Evolutionary conservation across 1,140 invertebrate genomes (phyloP).

Genomic region (Sogatella furcifera): DNA sequence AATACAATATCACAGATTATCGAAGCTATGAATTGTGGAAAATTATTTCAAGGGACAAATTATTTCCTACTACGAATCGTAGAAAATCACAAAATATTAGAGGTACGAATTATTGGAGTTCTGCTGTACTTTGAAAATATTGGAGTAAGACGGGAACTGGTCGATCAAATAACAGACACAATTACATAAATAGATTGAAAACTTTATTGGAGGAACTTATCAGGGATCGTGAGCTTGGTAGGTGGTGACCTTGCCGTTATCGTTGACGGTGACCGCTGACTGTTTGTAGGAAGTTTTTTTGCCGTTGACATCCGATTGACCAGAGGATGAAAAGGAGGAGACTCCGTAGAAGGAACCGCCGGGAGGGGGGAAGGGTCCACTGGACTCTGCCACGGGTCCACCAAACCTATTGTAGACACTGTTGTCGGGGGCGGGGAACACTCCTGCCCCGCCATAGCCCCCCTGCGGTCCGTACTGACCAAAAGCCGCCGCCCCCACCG

Average conservation of each 20-base stretch:
- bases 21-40: no score
- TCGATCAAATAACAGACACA: no score
- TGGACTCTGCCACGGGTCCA: constrained; percentile 1
- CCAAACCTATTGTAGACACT: constrained; percentile 42
- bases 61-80: no score
- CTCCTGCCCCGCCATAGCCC: constrained; percentile 26
- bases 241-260: constrained; percentile 54
- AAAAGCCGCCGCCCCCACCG: constrained; percentile 19
- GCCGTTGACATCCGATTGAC: constrained; percentile 44
- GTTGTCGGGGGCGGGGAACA: constrained; percentile 36
- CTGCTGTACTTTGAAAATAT: no score
- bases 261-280: constrained; percentile 53
- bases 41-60: no score
- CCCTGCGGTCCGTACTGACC: constrained; percentile 28
- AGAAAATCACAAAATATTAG: no score
- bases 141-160: no score
- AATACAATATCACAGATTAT: no score
- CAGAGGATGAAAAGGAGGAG: constrained; percentile 46
- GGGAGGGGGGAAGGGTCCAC: constrained; percentile 24
- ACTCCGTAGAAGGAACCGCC: constrained; percentile 39
- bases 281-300: constrained; percentile 39
- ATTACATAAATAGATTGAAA: no score
- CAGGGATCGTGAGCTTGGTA: constrained; percentile 18
- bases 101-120: no score
- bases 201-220: neutral